Conservation (phyloP, 2,113 vertebrate genomes). For the Morone saxatilis region DNA sequence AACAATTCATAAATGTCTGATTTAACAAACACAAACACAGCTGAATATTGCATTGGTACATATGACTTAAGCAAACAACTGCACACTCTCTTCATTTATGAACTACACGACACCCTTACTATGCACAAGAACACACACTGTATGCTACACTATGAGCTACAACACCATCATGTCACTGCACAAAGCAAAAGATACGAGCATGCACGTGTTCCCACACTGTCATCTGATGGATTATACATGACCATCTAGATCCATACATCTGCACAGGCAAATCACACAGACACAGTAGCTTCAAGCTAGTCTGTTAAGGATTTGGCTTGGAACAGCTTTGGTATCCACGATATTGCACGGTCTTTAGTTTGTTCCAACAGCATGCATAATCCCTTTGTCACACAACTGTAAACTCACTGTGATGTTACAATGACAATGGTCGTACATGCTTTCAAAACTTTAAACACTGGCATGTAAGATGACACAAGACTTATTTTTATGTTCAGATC, state of each 20-base stretch:
- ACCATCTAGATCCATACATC: constrained; percentile 20
- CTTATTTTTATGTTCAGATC: background rate
- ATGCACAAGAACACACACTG: constrained; percentile 11
- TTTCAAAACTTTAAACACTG: background rate
- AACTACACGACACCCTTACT: constrained; percentile 6
- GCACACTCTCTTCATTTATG: too few relatives aligned
- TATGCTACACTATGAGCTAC: background rate
- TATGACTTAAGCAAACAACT: background rate
- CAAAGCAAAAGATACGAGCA: constrained; percentile 52
- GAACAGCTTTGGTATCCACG: constrained; percentile 15
- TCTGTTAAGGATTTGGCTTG: constrained; percentile 9
- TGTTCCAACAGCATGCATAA: constrained; percentile 45
- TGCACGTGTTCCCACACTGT: constrained; percentile 25
- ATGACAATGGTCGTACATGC: background rate
- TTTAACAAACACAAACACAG: background rate
- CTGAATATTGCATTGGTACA: background rate
- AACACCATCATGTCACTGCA: constrained; percentile 46
- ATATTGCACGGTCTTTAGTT: background rate
- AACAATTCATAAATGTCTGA: background rate
- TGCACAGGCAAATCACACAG: background rate
- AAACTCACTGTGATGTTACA: background rate
- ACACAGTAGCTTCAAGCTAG: background rate
- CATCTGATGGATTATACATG: background rate
- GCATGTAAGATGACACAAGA: background rate
- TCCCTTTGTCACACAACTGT: constrained; percentile 11